These are phyloP conservation scores for Rhincodon typus DNA, from an alignment of 2,797 vertebrate species.

Conservation along the genomic window DNA sequence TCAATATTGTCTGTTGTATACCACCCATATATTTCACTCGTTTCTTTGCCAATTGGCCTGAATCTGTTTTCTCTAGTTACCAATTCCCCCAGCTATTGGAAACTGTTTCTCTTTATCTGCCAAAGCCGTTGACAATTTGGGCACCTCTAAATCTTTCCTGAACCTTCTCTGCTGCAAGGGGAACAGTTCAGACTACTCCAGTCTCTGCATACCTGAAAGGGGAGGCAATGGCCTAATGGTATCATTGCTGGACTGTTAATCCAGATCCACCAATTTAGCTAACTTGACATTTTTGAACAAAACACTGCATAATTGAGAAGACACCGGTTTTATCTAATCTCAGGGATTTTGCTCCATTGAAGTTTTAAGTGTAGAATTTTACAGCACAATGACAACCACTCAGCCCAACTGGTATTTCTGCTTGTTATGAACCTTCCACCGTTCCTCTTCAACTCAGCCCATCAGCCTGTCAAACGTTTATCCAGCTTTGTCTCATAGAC, in stretches of 20 bases:
- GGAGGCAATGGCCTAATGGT: too few species aligned
- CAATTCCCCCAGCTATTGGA: background rate
- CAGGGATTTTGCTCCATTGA: background rate
- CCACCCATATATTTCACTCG: background rate
- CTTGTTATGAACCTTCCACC: too few species aligned
- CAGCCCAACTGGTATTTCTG: background rate
- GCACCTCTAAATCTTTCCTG: background rate
- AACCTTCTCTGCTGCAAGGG: background rate
- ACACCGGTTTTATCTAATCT: background rate
- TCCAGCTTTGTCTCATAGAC: background rate
- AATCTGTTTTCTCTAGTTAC: background rate
- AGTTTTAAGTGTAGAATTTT: background rate
- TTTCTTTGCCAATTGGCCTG: background rate
- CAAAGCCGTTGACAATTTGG: background rate
- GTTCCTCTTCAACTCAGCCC: background rate
- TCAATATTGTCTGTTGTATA: too few species aligned
- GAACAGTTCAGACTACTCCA: background rate
- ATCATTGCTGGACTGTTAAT: too few species aligned
- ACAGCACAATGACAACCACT: background rate
- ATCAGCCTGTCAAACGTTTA: background rate
- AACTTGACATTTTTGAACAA: too few species aligned
- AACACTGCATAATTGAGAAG: too few species aligned
- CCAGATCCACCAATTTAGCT: too few species aligned
- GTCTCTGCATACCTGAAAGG: background rate
- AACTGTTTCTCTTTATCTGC: background rate